These are phyloP conservation scores for Drosophila phalerata DNA, from an alignment of 2,888 invertebrate genomes.

Conservation along the genomic window DNA sequence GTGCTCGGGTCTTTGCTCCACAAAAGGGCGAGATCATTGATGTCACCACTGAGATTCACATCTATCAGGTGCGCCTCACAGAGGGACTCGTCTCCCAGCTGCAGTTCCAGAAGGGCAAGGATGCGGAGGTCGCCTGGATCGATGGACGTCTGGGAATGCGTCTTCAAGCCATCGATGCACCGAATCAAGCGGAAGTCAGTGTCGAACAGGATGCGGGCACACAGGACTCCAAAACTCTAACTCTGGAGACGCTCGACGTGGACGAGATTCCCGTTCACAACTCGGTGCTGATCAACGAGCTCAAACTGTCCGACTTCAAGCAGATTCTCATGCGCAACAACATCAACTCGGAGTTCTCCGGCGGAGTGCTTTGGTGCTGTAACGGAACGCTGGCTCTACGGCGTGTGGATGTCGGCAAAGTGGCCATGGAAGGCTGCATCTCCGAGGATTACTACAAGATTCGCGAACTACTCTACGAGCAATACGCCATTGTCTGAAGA, in stretches of 20 bases:
- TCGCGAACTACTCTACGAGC: constrained; percentile 95
- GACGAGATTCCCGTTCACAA: constrained; percentile 89
- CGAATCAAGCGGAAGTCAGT: constrained; percentile 73
- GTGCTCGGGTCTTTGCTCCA: constrained; percentile 93
- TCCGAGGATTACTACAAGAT: constrained; percentile 98
- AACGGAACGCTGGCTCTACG: constrained; percentile 95
- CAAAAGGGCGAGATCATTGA: constrained; percentile 93
- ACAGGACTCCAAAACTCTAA: constrained; percentile 88
- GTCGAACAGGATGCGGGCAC: constrained; percentile 74
- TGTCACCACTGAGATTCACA: constrained; percentile 98
- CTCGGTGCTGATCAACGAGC: constrained; percentile 96
- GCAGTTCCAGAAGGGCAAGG: constrained; percentile 93
- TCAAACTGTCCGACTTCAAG: constrained; percentile 96
- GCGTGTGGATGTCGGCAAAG: constrained; percentile 95
- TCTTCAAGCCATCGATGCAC: constrained; percentile 87
- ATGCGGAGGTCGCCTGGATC: constrained; percentile 98
- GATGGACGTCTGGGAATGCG: constrained; percentile 91
- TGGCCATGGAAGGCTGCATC: constrained; percentile 96
- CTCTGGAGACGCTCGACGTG: constrained; percentile 88
- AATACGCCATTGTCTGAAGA: constrained; percentile 96
- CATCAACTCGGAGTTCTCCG: constrained; percentile 94
- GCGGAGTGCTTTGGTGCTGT: constrained; percentile 97
- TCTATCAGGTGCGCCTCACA: constrained; percentile 97
- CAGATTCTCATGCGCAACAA: constrained; percentile 91
- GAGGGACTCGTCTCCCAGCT: constrained; percentile 96